Percentiles rank a stretch among this genome's conserved stretches.
Evolutionary conservation across 2,797 vertebrate genomes (phyloP).

Genomic region (Notolepis coatsorum): DNA sequence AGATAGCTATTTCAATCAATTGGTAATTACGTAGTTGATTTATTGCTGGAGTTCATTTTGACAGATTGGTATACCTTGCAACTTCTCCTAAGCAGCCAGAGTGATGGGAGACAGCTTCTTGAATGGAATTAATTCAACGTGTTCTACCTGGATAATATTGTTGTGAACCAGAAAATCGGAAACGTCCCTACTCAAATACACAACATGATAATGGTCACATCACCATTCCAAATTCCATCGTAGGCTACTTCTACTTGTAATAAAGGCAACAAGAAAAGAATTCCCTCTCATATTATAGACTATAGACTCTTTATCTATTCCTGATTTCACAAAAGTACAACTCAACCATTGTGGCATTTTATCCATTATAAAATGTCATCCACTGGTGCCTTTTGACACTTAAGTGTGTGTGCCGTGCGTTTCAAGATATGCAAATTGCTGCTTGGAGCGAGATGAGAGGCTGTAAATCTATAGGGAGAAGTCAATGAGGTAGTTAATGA

Average conservation of each 20-base stretch:
- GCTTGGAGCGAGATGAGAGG: conserved; percentile 46
- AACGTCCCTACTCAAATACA: neutral
- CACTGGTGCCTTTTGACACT: conserved; percentile 32
- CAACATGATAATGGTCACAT: neutral
- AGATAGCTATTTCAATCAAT: conserved; percentile 79
- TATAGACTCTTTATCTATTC: neutral
- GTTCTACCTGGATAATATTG: neutral
- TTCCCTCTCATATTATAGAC: conserved; percentile 5
- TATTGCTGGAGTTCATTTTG: conserved; percentile 66
- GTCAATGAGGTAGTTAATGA: conserved; percentile 73
- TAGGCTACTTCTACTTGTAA: no score
- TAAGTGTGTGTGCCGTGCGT: conserved; percentile 51
- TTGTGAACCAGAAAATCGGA: no score
- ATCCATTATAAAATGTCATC: conserved; percentile 48
- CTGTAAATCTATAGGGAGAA: conserved; percentile 61
- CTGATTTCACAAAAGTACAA: neutral
- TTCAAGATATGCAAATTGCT: conserved; percentile 48
- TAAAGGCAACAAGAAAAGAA: neutral
- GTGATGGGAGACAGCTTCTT: neutral
- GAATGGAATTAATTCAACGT: neutral
- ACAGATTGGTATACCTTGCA: conserved; percentile 53
- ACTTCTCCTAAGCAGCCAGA: conserved; percentile 23
- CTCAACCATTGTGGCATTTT: conserved; percentile 2
- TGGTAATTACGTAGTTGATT: conserved; percentile 79
- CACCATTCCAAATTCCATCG: conserved; percentile 3